Base-by-base conservation (phyloP, 2,888 invertebrate species). In the Rhaphigaster nebulosa region DNA sequence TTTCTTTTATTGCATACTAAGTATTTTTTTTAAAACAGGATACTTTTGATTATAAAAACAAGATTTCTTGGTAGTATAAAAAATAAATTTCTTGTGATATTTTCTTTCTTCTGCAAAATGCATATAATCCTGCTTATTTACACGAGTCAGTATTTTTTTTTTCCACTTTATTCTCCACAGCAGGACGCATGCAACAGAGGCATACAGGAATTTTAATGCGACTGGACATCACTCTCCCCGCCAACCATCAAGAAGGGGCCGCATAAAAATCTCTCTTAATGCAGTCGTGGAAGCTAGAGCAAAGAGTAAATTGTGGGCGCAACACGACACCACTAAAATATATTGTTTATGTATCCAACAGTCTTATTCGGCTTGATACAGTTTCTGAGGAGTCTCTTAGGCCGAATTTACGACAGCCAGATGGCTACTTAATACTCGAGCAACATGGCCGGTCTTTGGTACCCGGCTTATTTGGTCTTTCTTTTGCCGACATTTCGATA, bases 221-320 rank as follows among this genome's bases (percentile, higher is more conserved):
- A 23, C 84, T 45, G 41, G 45, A 13, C 84, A 84, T 84, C 84
- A 84, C 84, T 84, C 84, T 84, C 84, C 38, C n/a, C 4, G 45
- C 26, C 45, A n/a, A 84, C 84, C 45, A n/a, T 84, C 84, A 84
- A 15, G 84, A 41, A 45, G 45, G 15, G 15, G 45, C 70, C n/a
- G 84, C 84, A 84, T 84, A 84, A 84, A 84, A 84, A 84, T 45
- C 45, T 34, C 84, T 45, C 38, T 50, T 84, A 45, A 84, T 84
- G 84, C 84, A 45, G 45, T 20, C 84, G 70, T 76, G 45, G 84
- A n/a, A 84, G 45, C 84, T n/a, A 45, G 84, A 45, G 45, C 45
- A 41, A 84, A 76, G 70, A 76, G 70, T 76, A 76, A 76, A 76
- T 76, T 76, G 70, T 76, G 70, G 65, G 41, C 84, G 84, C 84